These are phyloP conservation scores for Drosophila malerkotliana DNA, from an alignment of 1,140 invertebrate genomes.

Conservation along the genomic window DNA sequence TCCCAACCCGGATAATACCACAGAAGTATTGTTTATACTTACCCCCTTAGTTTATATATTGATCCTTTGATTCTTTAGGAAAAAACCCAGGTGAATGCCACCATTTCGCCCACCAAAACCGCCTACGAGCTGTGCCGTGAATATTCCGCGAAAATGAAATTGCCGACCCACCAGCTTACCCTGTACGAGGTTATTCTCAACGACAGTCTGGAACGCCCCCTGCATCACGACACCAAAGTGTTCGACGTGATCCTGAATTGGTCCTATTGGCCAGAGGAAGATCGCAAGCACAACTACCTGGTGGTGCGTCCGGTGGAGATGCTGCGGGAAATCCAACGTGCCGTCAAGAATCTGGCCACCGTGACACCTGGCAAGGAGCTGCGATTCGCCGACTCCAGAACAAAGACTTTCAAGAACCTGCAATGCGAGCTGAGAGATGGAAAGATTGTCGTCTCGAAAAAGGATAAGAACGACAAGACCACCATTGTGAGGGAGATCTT, in stretches of 20 bases:
- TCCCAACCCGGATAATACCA: slow-evolving; percentile 73
- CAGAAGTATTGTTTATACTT: slow-evolving; percentile 46
- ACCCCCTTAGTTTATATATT: not conserved
- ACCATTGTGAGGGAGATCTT: slow-evolving; percentile 79
- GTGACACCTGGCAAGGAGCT: slow-evolving; percentile 88
- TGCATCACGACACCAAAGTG: slow-evolving; percentile 91
- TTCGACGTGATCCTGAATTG: slow-evolving; percentile 89
- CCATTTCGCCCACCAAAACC: slow-evolving; percentile 90
- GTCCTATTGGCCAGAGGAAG: slow-evolving; percentile 93
- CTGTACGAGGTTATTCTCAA: slow-evolving; percentile 91
- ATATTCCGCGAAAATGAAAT: slow-evolving; percentile 87
- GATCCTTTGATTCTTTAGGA: slow-evolving; percentile 46
- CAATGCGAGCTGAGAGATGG: slow-evolving; percentile 92
- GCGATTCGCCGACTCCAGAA: slow-evolving; percentile 90
- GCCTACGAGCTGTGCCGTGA: slow-evolving; percentile 90
- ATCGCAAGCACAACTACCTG: slow-evolving; percentile 92
- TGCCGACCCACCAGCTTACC: slow-evolving; percentile 87
- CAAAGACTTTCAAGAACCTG: slow-evolving; percentile 90
- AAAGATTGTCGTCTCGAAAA: slow-evolving; percentile 91
- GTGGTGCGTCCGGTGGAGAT: slow-evolving; percentile 87
- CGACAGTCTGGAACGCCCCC: slow-evolving; percentile 88
- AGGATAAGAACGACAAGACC: slow-evolving; percentile 80
- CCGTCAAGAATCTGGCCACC: slow-evolving; percentile 85
- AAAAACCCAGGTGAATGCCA: slow-evolving; percentile 80
- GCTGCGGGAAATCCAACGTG: slow-evolving; percentile 83